Evolutionary conservation across 2,797 vertebrate genomes (phyloP).

Genomic region (Sebastiscus albofasciatus): DNA sequence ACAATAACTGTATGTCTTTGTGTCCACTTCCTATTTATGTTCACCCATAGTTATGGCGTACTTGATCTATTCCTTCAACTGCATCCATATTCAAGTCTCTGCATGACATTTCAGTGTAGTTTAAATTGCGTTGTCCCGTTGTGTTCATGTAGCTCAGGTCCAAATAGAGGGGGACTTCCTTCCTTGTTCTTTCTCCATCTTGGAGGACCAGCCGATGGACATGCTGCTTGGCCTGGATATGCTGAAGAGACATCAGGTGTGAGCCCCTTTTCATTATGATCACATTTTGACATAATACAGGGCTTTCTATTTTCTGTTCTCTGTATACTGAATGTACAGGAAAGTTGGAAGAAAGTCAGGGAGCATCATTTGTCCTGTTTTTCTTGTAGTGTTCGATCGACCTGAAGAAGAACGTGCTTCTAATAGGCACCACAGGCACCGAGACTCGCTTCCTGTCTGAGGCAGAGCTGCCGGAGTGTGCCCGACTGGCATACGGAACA

Average conservation of each 20-base stretch:
- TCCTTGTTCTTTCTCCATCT: slow-evolving; percentile 97
- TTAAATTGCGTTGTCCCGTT: not conserved
- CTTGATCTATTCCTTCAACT: not conserved
- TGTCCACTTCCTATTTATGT: not conserved
- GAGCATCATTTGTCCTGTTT: not conserved
- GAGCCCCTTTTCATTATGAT: slow-evolving; percentile 7
- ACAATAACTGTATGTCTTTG: not conserved
- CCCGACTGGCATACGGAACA: slow-evolving; percentile 91
- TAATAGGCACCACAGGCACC: slow-evolving; percentile 95
- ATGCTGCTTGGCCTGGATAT: slow-evolving; percentile 99
- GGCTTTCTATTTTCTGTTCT: not conserved
- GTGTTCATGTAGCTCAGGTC: slow-evolving; percentile 91
- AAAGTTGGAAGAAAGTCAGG: not conserved
- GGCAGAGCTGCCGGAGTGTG: slow-evolving; percentile 95
- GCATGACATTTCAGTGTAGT: not conserved
- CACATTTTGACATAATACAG: not conserved
- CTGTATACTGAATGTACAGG: not conserved
- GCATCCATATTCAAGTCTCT: not conserved
- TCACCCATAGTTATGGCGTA: not conserved
- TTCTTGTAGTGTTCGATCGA: slow-evolving; percentile 92
- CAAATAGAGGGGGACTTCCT: slow-evolving; percentile 98
- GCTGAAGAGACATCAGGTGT: slow-evolving; percentile 99
- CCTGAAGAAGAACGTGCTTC: slow-evolving; percentile 93
- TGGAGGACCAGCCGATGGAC: slow-evolving; percentile 99
- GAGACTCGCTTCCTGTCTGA: slow-evolving; percentile 96